phyloP scores from a whole-genome alignment of 2,113 vertebrate species.

The Planiliza haematocheilus region DNA sequence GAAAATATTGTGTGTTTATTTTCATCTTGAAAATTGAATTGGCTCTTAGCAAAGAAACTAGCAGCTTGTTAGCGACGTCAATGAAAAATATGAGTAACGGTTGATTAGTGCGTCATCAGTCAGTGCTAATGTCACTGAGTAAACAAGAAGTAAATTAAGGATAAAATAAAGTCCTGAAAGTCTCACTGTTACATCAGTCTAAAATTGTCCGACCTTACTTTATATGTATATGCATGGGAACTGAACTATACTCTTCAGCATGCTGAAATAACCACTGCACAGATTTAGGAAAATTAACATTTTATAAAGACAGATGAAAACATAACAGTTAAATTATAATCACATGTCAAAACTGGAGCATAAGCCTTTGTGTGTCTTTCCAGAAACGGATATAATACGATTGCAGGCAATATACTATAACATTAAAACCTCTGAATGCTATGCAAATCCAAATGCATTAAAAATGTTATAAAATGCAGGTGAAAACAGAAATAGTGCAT shows the following conservation, averaged over 20 bases:
- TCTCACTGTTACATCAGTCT: background rate
- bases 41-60: background rate
- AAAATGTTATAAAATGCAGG: slow-evolving; percentile 21
- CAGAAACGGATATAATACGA: background rate
- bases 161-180: background rate
- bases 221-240: background rate
- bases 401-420: background rate
- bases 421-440: background rate
- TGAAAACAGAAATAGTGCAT: slow-evolving; percentile 5
- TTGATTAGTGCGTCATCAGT: too few species aligned
- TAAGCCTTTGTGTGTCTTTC: background rate
- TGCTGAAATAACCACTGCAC: slow-evolving; percentile 31
- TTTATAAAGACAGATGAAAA: slow-evolving; percentile 29
- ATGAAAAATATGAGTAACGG: too few species aligned
- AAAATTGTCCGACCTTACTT: background rate
- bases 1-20: too few species aligned
- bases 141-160: background rate
- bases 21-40: too few species aligned
- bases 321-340: slow-evolving; percentile 13
- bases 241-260: background rate
- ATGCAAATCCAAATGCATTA: background rate
- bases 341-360: slow-evolving; percentile 18
- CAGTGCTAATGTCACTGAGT: background rate
- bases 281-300: slow-evolving; percentile 1
- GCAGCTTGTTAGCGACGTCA: background rate